A percentile compares a stretch with the other conserved stretches of the same genome.
Evolutionary conservation across 2,113 vertebrate species (phyloP).

Genomic region (Riparia riparia): DNA sequence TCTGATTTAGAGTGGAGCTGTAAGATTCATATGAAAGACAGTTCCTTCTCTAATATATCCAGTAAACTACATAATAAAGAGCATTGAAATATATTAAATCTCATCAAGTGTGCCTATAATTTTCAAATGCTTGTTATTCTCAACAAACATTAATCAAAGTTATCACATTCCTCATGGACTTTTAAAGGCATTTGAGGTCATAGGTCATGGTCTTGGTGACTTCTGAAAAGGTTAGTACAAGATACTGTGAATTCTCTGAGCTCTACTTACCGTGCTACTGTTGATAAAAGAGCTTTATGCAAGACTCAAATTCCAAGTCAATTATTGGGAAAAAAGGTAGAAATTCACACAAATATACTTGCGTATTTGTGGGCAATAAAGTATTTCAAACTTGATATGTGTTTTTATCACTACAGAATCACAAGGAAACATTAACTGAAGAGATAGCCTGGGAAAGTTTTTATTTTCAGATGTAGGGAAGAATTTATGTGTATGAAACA

Average conservation of each 20-base stretch:
- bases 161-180: not conserved
- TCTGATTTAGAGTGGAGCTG: not conserved
- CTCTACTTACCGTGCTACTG: not conserved
- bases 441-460: not conserved
- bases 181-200: not conserved
- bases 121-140: not conserved
- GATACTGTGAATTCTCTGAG: not conserved
- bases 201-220: not conserved
- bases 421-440: not conserved
- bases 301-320: not conserved
- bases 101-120: not conserved
- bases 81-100: not conserved
- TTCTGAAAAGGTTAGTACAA: not conserved
- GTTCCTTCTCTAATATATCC: not conserved
- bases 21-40: not conserved
- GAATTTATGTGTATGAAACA: not conserved
- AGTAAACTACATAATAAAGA: not conserved
- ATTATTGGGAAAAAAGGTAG: not conserved
- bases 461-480: not conserved
- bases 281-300: not conserved
- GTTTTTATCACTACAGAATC: not conserved
- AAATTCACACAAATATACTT: not conserved
- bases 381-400: not conserved
- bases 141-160: not conserved
- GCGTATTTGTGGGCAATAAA: not conserved